A percentile compares a stretch with the other conserved stretches of the same genome.
Conservation (phyloP, 2,113 vertebrate species). For the Xenus cinereus region DNA sequence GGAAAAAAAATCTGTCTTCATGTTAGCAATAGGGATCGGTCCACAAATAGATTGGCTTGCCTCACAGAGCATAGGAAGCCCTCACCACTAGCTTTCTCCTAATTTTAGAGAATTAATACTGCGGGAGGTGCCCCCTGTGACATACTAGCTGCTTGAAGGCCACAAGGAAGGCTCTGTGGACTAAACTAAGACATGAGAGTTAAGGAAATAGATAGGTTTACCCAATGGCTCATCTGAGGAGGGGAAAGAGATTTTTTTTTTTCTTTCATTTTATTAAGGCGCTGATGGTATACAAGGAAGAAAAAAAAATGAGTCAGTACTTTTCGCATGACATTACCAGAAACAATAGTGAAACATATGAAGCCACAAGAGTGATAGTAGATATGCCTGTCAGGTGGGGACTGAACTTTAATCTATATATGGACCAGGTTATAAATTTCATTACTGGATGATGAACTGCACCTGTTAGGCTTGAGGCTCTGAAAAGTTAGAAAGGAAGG, state of each 20-base stretch:
- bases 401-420: constrained; percentile 22
- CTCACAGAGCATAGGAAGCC: neutral
- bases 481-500: neutral
- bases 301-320: neutral
- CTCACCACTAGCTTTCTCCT: neutral
- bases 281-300: neutral
- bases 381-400: neutral
- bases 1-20: neutral
- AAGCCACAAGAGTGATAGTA: neutral
- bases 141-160: neutral
- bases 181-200: neutral
- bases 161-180: neutral
- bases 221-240: neutral
- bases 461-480: neutral
- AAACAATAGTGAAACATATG: neutral
- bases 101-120: neutral
- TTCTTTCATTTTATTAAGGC: neutral
- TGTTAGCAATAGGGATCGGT: neutral
- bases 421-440: neutral
- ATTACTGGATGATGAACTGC: constrained; percentile 32
- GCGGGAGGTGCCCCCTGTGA: neutral
- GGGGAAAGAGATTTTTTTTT: neutral
- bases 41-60: neutral
- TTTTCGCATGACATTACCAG: neutral
- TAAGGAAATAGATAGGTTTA: neutral